A percentile compares a stretch with the other conserved stretches of the same genome.
phyloP scores from a whole-genome alignment of 2,888 invertebrate species.

The Mycalesis mineus region DNA sequence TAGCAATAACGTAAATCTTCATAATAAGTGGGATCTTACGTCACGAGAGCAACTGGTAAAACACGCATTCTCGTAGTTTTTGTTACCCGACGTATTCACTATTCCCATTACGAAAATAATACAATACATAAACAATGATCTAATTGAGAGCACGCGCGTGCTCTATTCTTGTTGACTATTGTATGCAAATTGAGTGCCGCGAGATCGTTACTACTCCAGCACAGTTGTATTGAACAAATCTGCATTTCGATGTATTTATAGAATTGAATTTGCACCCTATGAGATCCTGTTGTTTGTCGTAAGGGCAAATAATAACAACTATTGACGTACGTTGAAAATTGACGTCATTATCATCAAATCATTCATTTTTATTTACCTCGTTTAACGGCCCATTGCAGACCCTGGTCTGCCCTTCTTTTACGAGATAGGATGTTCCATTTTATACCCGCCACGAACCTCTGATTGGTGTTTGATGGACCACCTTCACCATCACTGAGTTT shows the following conservation, averaged over 20 bases:
- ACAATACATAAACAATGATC: constrained; percentile 27
- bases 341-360: no score
- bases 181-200: constrained; percentile 56
- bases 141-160: constrained; percentile 66
- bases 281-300: background rate
- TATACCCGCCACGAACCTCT: no score
- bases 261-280: background rate
- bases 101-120: constrained; percentile 1
- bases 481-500: no score
- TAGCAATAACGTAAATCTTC: no score
- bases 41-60: background rate
- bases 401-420: no score
- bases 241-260: background rate
- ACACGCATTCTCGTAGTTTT: constrained; percentile 7
- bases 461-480: no score
- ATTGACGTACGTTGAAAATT: no score
- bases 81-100: constrained; percentile 47
- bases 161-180: constrained; percentile 52
- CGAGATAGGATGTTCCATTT: no score
- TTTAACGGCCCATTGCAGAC: no score
- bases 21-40: background rate
- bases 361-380: no score
- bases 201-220: constrained; percentile 21
- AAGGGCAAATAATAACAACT: no score
- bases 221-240: constrained; percentile 15